Percentiles rank a stretch among this genome's conserved stretches.
Evolutionary conservation across 2,888 invertebrate species (phyloP).

Genomic region (Caenorhabditis macrosperma): DNA sequence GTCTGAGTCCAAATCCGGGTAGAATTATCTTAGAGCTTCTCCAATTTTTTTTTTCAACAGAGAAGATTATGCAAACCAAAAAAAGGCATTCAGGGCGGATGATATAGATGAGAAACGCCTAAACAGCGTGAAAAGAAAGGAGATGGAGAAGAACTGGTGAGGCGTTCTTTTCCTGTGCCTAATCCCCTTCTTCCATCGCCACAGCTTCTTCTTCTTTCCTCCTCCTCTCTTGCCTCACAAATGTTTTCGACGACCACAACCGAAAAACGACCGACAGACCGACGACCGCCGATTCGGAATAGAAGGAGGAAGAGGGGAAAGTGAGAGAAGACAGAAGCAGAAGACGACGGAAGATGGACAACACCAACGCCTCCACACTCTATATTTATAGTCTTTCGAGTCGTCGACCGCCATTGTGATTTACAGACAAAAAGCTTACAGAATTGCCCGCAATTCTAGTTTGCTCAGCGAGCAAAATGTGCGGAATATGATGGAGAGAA

Average conservation of each 20-base stretch:
- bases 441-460: constrained; percentile 20
- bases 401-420: neutral
- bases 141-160: constrained; percentile 8
- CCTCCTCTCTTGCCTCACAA: neutral
- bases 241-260: constrained; percentile 29
- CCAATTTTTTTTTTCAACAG: neutral
- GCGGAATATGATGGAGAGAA: constrained; percentile 1
- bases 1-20: neutral
- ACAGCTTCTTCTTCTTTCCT: constrained; percentile 15
- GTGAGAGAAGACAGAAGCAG: neutral
- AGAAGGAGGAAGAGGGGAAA: neutral
- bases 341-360: neutral
- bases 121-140: neutral
- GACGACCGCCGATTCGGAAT: constrained; percentile 10
- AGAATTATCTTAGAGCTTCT: constrained; percentile 17
- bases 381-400: constrained; percentile 13
- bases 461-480: constrained; percentile 9
- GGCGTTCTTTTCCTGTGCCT: constrained; percentile 38
- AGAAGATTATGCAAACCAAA: neutral
- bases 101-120: neutral
- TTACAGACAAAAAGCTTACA: constrained; percentile 13
- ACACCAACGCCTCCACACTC: constrained; percentile 24
- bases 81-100: neutral
- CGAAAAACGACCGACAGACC: constrained; percentile 9
- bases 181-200: constrained; percentile 32